Base-by-base conservation (phyloP, 2,797 vertebrate species). In the Pipistrellus pipistrellus region DNA sequence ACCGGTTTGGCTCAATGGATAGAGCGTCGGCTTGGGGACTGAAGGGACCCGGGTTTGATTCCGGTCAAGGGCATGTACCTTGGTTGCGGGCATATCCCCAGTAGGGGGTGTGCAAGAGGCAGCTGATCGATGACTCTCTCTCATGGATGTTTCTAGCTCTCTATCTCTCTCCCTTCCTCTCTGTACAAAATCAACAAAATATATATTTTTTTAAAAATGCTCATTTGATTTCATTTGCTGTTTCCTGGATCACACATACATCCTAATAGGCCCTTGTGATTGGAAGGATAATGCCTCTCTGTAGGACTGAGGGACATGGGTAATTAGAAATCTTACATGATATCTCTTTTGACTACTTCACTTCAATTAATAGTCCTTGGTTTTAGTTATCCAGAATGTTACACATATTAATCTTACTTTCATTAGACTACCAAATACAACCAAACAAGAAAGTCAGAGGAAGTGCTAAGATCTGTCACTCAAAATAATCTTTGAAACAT, bases 261-360 rank as follows among this genome's bases (percentile, higher is more conserved):
- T 68, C 18, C 8, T 86, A 55, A 32, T 38, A 83, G 23, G 62
- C 27, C 41, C 21, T 55, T 0, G 8, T 2, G 68, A 75, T 87
- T 51, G 71, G 14, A 92, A 82, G 10, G 30, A 12, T 23, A n/a
- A 11, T 71, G 35, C 8, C n/a, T 66, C 17, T 93, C 38, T 68
- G 8, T 13, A 78, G 32, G 11, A 38, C 20, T 85, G 17, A 64
- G 6, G 9, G 73, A 44, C n/a, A 77, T 7, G 59, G 27, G 10
- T 62, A 90, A 94, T 41, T 93, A 38, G 30, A 76, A 86, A 38
- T 62, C 51, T 64, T 59, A 66, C 14, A 20, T 88, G 27, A 48
- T 46, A 35, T 75, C 35, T 51, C 59, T 92, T 95, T 90, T 85
- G 25, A 92, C 73, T 41, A 41, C 6, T 93, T 80, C n/a, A 93